A percentile compares a stretch with the other conserved stretches of the same genome.
phyloP scores from a whole-genome alignment of 2,797 vertebrate genomes.

The Chaunax sp. region DNA sequence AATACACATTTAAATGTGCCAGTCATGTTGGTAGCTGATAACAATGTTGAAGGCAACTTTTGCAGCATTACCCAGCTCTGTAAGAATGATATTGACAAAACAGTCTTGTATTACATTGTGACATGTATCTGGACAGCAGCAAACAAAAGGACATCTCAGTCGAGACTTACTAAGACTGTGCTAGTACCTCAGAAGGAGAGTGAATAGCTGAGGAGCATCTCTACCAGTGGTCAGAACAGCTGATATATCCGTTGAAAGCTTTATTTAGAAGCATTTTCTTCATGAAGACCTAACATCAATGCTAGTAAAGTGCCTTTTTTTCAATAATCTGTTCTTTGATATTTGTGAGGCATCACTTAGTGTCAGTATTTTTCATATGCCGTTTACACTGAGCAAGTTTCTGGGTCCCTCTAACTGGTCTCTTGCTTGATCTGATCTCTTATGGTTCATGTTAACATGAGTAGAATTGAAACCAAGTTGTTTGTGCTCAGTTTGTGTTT shows the following conservation, averaged over 20 bases:
- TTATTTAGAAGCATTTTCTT: neutral
- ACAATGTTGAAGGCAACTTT: no score
- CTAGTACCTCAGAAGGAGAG: neutral
- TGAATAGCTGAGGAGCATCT: neutral
- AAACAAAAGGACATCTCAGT: neutral
- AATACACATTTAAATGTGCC: no score
- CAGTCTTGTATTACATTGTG: slow-evolving; percentile 1
- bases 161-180: neutral
- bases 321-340: neutral
- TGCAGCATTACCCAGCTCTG: neutral
- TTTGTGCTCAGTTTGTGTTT: neutral
- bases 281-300: neutral
- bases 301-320: neutral
- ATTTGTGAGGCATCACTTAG: slow-evolving; percentile 1
- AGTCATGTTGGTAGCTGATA: no score
- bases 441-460: neutral
- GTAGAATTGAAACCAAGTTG: neutral
- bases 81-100: slow-evolving; percentile 5
- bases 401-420: neutral
- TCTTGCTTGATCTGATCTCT: neutral
- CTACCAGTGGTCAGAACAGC: no score
- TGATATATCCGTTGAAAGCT: no score
- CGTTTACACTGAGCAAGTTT: neutral
- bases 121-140: neutral
- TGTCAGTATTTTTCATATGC: neutral